Conservation (phyloP, 2,113 vertebrate genomes). For the Oreochromis tanganicae region DNA sequence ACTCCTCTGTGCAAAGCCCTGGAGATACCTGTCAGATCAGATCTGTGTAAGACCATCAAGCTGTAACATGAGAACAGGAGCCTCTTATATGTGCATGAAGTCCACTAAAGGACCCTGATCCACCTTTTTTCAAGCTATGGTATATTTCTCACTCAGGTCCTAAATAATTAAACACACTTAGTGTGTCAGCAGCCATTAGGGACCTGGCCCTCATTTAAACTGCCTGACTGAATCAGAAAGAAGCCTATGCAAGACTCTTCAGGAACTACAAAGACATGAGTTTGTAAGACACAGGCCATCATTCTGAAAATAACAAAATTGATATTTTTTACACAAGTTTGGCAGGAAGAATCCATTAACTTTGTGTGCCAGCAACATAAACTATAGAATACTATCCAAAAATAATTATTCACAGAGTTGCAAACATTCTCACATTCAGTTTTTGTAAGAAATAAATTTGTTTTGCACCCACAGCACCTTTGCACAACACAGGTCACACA, state of each 20-base stretch:
- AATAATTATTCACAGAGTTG: neutral
- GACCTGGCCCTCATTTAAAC: constrained; percentile 56
- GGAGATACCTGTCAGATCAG: constrained; percentile 53
- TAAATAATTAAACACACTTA: constrained; percentile 79
- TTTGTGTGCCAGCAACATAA: neutral
- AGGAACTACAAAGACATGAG: constrained; percentile 58
- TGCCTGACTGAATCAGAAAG: constrained; percentile 54
- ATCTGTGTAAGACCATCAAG: constrained; percentile 50
- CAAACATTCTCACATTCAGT: neutral
- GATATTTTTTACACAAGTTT: neutral
- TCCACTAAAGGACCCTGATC: constrained; percentile 47
- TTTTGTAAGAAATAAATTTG: neutral
- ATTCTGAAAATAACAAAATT: neutral
- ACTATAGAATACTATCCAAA: neutral
- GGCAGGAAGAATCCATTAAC: neutral
- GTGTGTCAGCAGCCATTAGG: constrained; percentile 43
- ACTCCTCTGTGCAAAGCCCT: constrained; percentile 19
- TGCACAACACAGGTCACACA: neutral
- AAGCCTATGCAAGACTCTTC: constrained; percentile 1
- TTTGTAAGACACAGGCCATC: neutral
- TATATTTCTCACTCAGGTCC: constrained; percentile 15
- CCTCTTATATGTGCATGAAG: constrained; percentile 44
- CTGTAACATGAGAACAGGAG: constrained; percentile 41
- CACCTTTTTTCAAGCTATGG: constrained; percentile 42
- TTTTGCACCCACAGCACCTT: neutral